These are phyloP conservation scores for Portevinia maculata DNA, from an alignment of 2,888 invertebrate genomes.

Conservation along the genomic window DNA sequence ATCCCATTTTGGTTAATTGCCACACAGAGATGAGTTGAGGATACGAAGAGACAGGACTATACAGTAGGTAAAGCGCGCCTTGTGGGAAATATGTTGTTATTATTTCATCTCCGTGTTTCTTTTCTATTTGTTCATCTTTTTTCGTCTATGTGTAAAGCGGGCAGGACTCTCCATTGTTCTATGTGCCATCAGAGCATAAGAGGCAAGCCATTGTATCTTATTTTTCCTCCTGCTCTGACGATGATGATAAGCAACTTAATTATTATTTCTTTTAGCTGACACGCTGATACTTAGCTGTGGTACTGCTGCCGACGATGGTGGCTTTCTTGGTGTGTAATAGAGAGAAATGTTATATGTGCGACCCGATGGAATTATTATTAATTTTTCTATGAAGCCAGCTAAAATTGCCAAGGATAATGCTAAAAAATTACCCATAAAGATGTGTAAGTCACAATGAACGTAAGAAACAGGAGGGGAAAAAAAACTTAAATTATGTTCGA, in stretches of 20 bases:
- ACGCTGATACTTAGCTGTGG: constrained; percentile 12
- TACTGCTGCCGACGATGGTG: constrained; percentile 21
- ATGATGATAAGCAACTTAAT: constrained; percentile 69
- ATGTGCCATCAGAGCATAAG: constrained; percentile 22
- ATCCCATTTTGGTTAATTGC: constrained; percentile 73
- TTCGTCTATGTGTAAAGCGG: constrained; percentile 34
- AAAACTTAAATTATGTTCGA: constrained; percentile 42
- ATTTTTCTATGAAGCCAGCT: constrained; percentile 6
- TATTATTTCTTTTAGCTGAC: constrained; percentile 59
- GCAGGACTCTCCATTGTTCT: constrained; percentile 51
- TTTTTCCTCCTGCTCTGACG: constrained; percentile 20
- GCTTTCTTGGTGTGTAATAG: constrained; percentile 11
- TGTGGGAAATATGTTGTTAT: constrained; percentile 57
- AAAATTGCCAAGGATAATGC: constrained; percentile 47
- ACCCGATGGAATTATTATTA: constrained; percentile 29
- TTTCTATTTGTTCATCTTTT: too few species aligned
- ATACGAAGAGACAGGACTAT: constrained; percentile 26
- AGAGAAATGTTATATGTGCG: constrained; percentile 23
- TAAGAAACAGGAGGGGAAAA: not conserved
- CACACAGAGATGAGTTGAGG: constrained; percentile 51
- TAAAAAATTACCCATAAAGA: constrained; percentile 48
- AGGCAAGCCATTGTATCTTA: constrained; percentile 40
- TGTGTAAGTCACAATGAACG: constrained; percentile 24
- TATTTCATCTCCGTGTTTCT: constrained; percentile 8
- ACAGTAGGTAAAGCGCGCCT: constrained; percentile 16